These are phyloP conservation scores for Limnephilus marmoratus DNA, from an alignment of 2,888 invertebrate genomes.

Conservation along the genomic window DNA sequence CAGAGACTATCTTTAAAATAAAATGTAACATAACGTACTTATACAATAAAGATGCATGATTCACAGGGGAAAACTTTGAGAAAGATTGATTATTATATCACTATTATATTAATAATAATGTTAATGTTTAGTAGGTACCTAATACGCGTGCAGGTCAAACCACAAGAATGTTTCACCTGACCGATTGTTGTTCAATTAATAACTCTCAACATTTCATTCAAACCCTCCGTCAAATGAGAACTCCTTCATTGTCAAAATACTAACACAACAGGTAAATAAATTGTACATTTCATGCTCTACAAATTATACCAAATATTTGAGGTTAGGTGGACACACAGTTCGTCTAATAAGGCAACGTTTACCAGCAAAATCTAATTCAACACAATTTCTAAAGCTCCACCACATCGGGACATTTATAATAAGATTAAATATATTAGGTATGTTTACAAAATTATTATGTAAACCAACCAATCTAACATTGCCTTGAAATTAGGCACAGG, in stretches of 20 bases:
- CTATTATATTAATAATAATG: not conserved
- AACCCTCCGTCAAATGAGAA: not conserved
- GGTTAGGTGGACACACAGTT: not conserved
- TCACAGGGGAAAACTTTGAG: not conserved
- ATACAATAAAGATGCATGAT: not conserved
- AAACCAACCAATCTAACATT: not conserved
- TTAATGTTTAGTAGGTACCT: not conserved
- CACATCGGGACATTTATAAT: not conserved
- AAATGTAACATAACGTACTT: not conserved
- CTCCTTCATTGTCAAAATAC: not conserved
- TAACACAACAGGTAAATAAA: not conserved
- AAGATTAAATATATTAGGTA: not conserved
- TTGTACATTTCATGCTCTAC: not conserved
- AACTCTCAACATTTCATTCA: not conserved
- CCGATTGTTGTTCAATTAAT: not conserved
- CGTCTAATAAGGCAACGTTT: not conserved
- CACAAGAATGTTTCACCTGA: not conserved
- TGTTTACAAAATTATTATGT: not conserved
- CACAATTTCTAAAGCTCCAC: not conserved
- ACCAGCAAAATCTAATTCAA: not conserved
- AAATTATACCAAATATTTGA: not conserved
- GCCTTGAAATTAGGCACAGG: not conserved
- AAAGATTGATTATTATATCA: not conserved
- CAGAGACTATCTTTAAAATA: not conserved
- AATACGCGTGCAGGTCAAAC: not conserved